Evolutionary conservation across 2,888 invertebrate species (phyloP).

Genomic region (Phorcus lineatus): DNA sequence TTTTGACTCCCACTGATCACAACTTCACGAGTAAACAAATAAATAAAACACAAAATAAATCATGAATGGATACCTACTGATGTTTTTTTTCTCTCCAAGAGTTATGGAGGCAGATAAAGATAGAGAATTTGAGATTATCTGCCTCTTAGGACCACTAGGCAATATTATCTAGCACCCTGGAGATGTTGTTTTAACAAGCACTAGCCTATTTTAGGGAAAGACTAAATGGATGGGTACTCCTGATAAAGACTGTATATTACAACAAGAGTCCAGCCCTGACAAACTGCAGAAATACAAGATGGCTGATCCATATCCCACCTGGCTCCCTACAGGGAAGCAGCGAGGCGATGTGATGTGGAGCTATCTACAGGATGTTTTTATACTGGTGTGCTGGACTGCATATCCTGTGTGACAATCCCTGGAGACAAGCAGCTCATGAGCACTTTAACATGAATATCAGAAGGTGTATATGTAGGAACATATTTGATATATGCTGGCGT

Average conservation of each 20-base stretch:
- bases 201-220: background rate
- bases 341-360: background rate
- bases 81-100: no score
- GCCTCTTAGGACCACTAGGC: background rate
- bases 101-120: background rate
- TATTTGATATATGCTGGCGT: no score
- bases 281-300: constrained; percentile 6
- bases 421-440: no score
- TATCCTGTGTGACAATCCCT: no score
- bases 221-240: background rate
- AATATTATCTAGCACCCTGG: background rate
- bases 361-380: no score
- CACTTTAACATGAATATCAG: no score
- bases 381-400: no score
- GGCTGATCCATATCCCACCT: background rate
- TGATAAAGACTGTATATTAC: constrained; percentile 1
- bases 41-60: no score
- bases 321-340: background rate
- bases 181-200: background rate
- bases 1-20: no score
- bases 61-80: no score
- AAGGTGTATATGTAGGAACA: no score
- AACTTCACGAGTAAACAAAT: no score
- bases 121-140: background rate
- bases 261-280: constrained; percentile 2